phyloP scores from a whole-genome alignment of 2,888 invertebrate species.

The Chesias legatella region DNA sequence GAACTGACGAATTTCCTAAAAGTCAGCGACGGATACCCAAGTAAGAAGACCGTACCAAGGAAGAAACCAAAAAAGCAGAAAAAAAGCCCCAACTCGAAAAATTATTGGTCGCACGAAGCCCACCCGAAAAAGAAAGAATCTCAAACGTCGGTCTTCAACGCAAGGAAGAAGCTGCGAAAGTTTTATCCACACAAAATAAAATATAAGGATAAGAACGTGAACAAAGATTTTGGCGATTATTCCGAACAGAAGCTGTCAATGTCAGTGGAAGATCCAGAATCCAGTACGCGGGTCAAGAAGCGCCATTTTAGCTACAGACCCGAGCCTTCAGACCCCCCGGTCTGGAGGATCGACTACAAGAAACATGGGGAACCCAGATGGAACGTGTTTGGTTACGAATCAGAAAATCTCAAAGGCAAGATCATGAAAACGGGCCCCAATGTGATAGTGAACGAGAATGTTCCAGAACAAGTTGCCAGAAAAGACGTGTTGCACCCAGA shows the following conservation, averaged over 20 bases:
- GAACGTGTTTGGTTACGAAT: slow-evolving; percentile 44
- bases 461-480: slow-evolving; percentile 39
- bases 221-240: slow-evolving; percentile 43
- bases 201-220: slow-evolving; percentile 46
- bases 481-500: slow-evolving; percentile 63
- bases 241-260: slow-evolving; percentile 58
- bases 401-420: slow-evolving; percentile 46
- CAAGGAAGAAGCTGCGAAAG: slow-evolving; percentile 59
- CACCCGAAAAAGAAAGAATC: slow-evolving; percentile 21
- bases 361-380: slow-evolving; percentile 62
- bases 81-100: slow-evolving; percentile 16
- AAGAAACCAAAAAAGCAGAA: slow-evolving; percentile 20
- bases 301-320: slow-evolving; percentile 42
- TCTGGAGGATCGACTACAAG: slow-evolving; percentile 69
- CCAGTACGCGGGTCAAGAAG: slow-evolving; percentile 35
- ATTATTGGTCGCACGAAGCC: slow-evolving; percentile 31
- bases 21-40: slow-evolving; percentile 38
- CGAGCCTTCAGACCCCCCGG: slow-evolving; percentile 46
- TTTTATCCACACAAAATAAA: slow-evolving; percentile 73
- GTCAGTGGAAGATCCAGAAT: slow-evolving; percentile 56
- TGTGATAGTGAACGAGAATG: slow-evolving; percentile 42
- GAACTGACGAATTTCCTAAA: slow-evolving; percentile 55
- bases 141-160: slow-evolving; percentile 40
- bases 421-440: slow-evolving; percentile 49
- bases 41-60: slow-evolving; percentile 15